Evolutionary conservation across 2,113 vertebrate species (phyloP).

Genomic region (Aleadryas rufinucha): DNA sequence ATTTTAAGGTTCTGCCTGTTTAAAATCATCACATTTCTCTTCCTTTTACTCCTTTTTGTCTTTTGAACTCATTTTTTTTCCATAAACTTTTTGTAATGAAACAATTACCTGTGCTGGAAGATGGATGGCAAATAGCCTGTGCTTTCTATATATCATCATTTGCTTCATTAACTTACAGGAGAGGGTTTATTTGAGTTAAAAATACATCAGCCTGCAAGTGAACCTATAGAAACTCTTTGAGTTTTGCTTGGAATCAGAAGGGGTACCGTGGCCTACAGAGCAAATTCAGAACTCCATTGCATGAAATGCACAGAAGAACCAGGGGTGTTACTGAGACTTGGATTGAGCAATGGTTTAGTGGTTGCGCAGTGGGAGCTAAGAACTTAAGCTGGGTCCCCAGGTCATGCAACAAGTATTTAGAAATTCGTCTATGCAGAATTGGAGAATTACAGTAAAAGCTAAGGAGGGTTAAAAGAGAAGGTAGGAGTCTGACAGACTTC

Average conservation of each 20-base stretch:
- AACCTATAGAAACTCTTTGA: neutral
- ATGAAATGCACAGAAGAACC: neutral
- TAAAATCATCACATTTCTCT: neutral
- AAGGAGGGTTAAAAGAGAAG: neutral
- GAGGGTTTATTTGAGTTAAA: neutral
- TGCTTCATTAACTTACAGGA: neutral
- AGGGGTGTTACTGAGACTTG: neutral
- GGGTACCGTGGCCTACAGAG: fast-evolving
- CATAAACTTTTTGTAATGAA: neutral
- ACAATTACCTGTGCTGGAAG: neutral
- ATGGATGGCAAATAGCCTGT: neutral
- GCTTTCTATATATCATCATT: neutral
- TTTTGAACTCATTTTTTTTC: neutral
- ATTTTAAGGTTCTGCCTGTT: neutral
- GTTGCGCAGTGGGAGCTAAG: neutral
- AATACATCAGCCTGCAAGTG: neutral
- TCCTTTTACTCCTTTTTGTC: neutral
- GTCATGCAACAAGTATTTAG: neutral
- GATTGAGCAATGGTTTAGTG: neutral
- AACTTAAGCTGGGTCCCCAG: neutral
- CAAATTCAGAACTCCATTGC: neutral
- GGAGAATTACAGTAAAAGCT: neutral
- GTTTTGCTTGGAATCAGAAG: neutral
- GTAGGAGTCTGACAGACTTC: neutral
- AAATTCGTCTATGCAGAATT: neutral